Evolutionary conservation across 2,888 invertebrate species (phyloP), one percentile per base, ranked within the genome.

Genomic region (Kryphioiulus occultus): DNA sequence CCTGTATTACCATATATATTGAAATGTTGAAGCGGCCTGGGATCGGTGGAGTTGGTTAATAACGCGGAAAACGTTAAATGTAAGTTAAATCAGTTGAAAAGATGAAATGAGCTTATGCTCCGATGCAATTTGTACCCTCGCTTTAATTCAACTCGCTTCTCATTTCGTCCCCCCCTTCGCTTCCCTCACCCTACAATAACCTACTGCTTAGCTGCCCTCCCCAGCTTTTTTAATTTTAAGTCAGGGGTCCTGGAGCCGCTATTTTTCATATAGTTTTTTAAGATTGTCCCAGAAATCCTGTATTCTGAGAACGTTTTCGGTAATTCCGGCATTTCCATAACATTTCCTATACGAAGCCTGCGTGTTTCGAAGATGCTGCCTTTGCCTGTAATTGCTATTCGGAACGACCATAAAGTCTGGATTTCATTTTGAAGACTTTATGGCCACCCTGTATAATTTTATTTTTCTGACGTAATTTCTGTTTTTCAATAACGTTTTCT

Each of bases 1-100:
- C 68, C 68, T 68, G 26, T 47, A 88, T 88, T 88, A 88, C 87
- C 88, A 88, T 88, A 88, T 88, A 88, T 88, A 88, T 88, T 88
- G 88, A 88, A 88, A 88, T 87, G 88, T 87, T 88, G 84, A 82
- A 82, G 85, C 88, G 68, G 68, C 68, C 68, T 83, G 88, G 86
- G 83, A 84, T 85, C 87, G 78, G 83, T 53, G 47, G 84, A 44
- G 83, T 83, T 68, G 85, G 88, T 87, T 88, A 88, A 88, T 88
- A 88, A 88, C 87, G 88, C 87, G 85, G 88, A 87, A 88, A 88
- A 88, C 87, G 88, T 87, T 88, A 88, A 88, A 87, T 88, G 88
- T 44, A 85, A 47, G 88, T 88, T 88, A 87, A 88, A 88, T 88
- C 87, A 87, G 87, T 78, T 84, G 85, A 87, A 84, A 87, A 87